Conservation (phyloP, 2,113 vertebrate genomes). For the Perccottus glenii region DNA sequence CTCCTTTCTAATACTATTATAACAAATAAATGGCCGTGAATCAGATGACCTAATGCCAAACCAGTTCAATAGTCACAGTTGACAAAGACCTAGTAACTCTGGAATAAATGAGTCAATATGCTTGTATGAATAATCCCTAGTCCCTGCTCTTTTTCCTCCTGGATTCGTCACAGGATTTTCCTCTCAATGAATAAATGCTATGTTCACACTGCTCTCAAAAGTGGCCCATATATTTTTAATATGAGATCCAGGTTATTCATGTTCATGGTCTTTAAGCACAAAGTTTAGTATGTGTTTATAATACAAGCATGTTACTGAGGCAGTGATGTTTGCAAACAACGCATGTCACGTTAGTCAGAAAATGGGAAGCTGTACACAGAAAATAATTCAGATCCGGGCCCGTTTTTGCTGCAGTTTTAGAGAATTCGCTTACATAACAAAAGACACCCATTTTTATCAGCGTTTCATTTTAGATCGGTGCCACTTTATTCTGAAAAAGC, state of each 20-base stretch:
- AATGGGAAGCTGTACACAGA: too few relatives aligned
- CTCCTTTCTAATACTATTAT: constrained; percentile 17
- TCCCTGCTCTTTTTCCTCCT: constrained; percentile 1
- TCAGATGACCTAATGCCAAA: constrained; percentile 13
- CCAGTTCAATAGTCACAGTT: constrained; percentile 3
- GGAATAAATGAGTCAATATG: constrained; percentile 25
- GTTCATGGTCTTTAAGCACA: too few relatives aligned
- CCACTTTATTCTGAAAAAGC: neutral
- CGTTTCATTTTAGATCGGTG: constrained; percentile 7
- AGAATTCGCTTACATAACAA: constrained; percentile 6
- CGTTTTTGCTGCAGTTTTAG: neutral
- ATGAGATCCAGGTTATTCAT: neutral
- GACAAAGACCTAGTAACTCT: constrained; percentile 25
- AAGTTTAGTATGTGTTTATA: too few relatives aligned
- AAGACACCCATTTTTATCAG: constrained; percentile 1
- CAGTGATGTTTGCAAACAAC: too few relatives aligned
- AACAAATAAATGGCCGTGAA: constrained; percentile 12
- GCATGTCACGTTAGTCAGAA: too few relatives aligned
- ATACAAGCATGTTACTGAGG: too few relatives aligned
- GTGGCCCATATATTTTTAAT: neutral
- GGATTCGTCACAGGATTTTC: constrained; percentile 4
- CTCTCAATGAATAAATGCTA: neutral
- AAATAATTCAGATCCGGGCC: neutral
- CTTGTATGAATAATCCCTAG: constrained; percentile 3
- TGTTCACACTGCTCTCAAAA: neutral